These are phyloP conservation scores for Drosophila takahashii DNA, from an alignment of 1,140 invertebrate species.

Conservation along the genomic window DNA sequence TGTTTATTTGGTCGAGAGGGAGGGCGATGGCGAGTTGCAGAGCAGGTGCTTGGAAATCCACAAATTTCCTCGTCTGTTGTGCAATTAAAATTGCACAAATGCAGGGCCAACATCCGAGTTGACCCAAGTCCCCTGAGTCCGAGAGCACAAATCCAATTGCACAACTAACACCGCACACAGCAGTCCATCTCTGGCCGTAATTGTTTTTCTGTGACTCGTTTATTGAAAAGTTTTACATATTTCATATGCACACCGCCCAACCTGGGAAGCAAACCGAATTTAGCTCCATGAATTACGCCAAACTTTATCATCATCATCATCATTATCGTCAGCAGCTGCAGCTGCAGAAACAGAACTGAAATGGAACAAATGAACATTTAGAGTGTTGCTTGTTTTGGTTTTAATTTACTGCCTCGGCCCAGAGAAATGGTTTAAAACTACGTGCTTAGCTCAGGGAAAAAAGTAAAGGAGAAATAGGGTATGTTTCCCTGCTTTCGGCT, in stretches of 20 bases:
- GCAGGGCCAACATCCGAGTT: slow-evolving; percentile 36
- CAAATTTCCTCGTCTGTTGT: slow-evolving; percentile 52
- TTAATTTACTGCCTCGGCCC: slow-evolving; percentile 66
- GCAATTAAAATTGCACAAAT: slow-evolving; percentile 70
- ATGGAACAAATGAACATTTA: slow-evolving; percentile 65
- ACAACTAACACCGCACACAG: slow-evolving; percentile 28
- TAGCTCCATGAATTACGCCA: slow-evolving; percentile 56
- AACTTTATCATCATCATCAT: slow-evolving; percentile 60
- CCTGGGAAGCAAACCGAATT: slow-evolving; percentile 34
- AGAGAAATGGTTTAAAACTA: slow-evolving; percentile 52
- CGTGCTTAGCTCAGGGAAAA: slow-evolving; percentile 44
- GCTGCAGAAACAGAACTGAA: neutral
- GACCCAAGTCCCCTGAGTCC: slow-evolving; percentile 20
- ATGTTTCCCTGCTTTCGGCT: slow-evolving; percentile 5
- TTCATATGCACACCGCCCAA: slow-evolving; percentile 50
- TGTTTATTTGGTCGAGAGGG: slow-evolving; percentile 27
- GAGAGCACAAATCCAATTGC: slow-evolving; percentile 58
- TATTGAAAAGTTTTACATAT: slow-evolving; percentile 72
- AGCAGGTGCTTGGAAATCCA: slow-evolving; percentile 26
- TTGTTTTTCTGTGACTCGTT: slow-evolving; percentile 73
- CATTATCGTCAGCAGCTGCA: slow-evolving; percentile 1
- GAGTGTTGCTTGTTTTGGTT: slow-evolving; percentile 54
- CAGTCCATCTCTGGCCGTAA: slow-evolving; percentile 32
- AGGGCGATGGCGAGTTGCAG: neutral
- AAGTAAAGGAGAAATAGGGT: slow-evolving; percentile 6